A percentile compares a stretch with the other conserved stretches of the same genome.
These are phyloP conservation scores for Sarcophaga bullata DNA, from an alignment of 1,140 invertebrate species.

Conservation along the genomic window DNA sequence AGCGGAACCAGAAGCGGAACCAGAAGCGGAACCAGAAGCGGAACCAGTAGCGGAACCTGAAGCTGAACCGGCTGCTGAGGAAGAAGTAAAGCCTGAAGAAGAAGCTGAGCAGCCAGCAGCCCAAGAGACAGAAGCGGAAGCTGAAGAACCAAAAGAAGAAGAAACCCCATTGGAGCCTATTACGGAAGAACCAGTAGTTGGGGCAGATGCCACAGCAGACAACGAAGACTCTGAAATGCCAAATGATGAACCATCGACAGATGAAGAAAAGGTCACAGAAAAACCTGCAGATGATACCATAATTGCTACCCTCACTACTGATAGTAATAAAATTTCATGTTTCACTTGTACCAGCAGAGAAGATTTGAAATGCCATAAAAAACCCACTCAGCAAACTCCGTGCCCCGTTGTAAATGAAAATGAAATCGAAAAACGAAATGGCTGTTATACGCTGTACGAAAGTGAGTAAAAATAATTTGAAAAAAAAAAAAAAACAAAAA, in stretches of 20 bases:
- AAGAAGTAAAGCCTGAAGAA: not conserved
- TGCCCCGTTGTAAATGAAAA: not conserved
- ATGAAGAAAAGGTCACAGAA: not conserved
- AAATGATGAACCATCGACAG: constrained; percentile 36
- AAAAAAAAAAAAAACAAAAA: too few species aligned
- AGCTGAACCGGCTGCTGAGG: not conserved
- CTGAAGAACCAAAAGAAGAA: not conserved
- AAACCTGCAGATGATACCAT: not conserved
- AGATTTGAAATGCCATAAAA: constrained; percentile 41
- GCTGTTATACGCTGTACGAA: constrained; percentile 51
- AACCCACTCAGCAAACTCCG: constrained; percentile 27
- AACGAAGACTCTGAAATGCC: not conserved
- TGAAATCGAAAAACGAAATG: constrained; percentile 30
- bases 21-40: not conserved
- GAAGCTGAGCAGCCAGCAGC: not conserved
- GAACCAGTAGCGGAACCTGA: too few species aligned
- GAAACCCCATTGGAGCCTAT: not conserved
- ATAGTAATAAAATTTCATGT: constrained; percentile 34
- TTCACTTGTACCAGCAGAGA: constrained; percentile 47
- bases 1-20: not conserved
- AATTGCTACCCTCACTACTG: not conserved
- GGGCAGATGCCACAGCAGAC: not conserved
- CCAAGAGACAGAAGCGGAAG: not conserved
- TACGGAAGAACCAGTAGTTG: not conserved
- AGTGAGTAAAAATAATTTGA: constrained; percentile 41